Base-by-base conservation (phyloP, 2,113 vertebrate species). In the Anhinga rufa region DNA sequence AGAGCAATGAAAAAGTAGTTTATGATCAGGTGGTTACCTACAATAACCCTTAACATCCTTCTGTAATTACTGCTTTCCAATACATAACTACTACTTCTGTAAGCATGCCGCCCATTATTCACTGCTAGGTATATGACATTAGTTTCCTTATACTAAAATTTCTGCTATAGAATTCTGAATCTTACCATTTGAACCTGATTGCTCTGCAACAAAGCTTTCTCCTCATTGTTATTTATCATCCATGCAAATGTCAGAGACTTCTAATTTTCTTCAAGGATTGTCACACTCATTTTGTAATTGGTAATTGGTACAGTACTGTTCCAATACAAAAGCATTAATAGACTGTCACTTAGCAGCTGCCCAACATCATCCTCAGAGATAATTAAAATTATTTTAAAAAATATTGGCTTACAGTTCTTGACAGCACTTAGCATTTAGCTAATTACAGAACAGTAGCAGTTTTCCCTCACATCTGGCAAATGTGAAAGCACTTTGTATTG, bases 101-200 rank as follows among this genome's bases (percentile, higher is more conserved):
- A 87, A 64, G 68, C 29, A 49, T 5, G 9, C 42, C 31, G 42
- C 3, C 14, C 65, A 42, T 75, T 75, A 88, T 42, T 42, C 25
- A 75, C 36, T 62, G 24, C 14, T 51, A 60, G 17, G 14, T 74
- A 65, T 31, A 28, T 21, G 15, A 55, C 0, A 0, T 6, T 36
- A 10, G 31, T 31, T 70, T 52, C 26, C 31, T 74, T 61, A 21
- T 12, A 82, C 22, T 68, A 69, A 87, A 90, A 69, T 76, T 31
- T 24, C 16, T 71, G 28, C 66, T 58, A 36, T 6, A 24, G 17
- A 71, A 71, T 68, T 92, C 65, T 81, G 52, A 62, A 64, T 32
- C 25, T 40, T 46, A 49, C 12, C 8, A 34, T 88, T 82, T 76
- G n/a, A 80, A 75, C 32, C 17, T 86, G 28, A 76, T 18, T 71